A percentile compares a stretch with the other conserved stretches of the same genome.
Conservation (phyloP, 1,140 invertebrate genomes). For the Acyrthosiphon pisum region DNA sequence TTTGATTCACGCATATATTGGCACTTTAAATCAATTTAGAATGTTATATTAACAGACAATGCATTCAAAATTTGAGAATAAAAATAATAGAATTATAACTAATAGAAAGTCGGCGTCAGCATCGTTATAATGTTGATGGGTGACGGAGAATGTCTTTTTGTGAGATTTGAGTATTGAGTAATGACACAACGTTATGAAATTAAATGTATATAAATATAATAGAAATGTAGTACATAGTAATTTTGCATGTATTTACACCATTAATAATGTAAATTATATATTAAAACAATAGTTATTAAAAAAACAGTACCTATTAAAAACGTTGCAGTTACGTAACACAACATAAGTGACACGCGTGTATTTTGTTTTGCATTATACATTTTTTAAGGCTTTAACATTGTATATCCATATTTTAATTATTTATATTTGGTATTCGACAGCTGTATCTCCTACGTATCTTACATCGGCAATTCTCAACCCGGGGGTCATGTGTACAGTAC, state of each 20-base stretch:
- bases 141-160: background rate
- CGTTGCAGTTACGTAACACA: background rate
- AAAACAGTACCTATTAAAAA: background rate
- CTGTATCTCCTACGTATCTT: background rate
- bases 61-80: background rate
- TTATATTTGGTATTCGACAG: background rate
- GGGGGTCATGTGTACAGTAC: background rate
- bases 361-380: background rate
- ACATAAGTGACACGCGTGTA: background rate
- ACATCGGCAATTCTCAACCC: background rate
- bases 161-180: background rate
- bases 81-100: background rate
- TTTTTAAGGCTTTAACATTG: background rate
- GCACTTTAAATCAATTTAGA: background rate
- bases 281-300: background rate
- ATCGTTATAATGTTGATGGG: background rate
- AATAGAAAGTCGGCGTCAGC: background rate
- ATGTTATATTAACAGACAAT: background rate
- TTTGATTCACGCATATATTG: background rate
- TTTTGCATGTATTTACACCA: background rate
- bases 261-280: background rate
- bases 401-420: background rate
- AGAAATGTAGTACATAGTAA: background rate
- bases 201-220: background rate
- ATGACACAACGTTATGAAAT: background rate